A percentile compares a stretch with the other conserved stretches of the same genome.
Evolutionary conservation across 2,113 vertebrate genomes (phyloP).

Genomic region (Sphaerodactylus townsendi): DNA sequence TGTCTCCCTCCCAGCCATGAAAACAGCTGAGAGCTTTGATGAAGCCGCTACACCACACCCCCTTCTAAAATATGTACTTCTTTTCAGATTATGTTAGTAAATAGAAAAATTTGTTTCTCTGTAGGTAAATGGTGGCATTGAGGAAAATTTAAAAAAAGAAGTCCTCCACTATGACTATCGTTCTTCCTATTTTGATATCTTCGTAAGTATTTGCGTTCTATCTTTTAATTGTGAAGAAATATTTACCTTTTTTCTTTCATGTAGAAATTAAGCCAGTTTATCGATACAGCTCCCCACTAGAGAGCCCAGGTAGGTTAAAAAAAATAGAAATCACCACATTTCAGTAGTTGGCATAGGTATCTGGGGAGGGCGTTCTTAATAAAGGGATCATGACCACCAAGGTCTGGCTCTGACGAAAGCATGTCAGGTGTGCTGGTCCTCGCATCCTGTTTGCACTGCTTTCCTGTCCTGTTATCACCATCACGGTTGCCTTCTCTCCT

Average conservation of each 20-base stretch:
- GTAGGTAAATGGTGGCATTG: slow-evolving; percentile 89
- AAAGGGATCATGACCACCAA: neutral
- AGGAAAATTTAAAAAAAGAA: slow-evolving; percentile 84
- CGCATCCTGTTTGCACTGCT: too few species aligned
- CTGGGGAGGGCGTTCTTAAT: neutral
- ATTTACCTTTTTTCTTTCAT: neutral
- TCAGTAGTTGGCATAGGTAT: neutral
- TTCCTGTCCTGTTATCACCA: too few species aligned
- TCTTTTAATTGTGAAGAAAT: neutral
- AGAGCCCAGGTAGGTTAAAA: neutral
- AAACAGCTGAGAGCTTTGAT: too few species aligned
- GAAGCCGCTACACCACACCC: too few species aligned
- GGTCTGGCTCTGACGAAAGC: too few species aligned
- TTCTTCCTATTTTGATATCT: slow-evolving; percentile 96
- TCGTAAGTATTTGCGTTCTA: slow-evolving; percentile 79
- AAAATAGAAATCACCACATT: neutral
- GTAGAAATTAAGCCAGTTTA: neutral
- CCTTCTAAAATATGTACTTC: too few species aligned
- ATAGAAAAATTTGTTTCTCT: slow-evolving; percentile 10
- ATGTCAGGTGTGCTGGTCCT: too few species aligned
- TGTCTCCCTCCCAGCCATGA: too few species aligned
- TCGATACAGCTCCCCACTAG: neutral
- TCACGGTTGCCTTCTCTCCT: too few species aligned
- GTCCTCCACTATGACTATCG: slow-evolving; percentile 92
- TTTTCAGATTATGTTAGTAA: slow-evolving; percentile 21